phyloP scores from a whole-genome alignment of 2,797 vertebrate genomes.

The Eleutherodactylus coqui region DNA sequence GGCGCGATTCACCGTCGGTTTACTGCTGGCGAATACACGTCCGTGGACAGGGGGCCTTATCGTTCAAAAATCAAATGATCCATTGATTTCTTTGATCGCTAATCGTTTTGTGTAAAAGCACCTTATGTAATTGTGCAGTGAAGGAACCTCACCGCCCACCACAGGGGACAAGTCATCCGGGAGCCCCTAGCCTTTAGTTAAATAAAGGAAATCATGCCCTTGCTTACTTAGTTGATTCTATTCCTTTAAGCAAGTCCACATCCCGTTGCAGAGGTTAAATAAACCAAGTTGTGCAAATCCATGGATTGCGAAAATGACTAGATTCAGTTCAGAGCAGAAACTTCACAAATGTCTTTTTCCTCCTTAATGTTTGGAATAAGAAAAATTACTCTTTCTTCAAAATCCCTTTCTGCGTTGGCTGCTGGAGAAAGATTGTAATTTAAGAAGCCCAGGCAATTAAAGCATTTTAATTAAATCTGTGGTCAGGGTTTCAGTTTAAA shows the following conservation, averaged over 20 bases:
- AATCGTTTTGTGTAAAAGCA: too few species aligned
- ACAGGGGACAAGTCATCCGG: too few species aligned
- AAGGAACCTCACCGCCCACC: too few species aligned
- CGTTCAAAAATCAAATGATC: too few species aligned
- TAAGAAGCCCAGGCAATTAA: constrained; percentile 41
- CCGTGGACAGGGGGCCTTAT: too few species aligned
- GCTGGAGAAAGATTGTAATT: constrained; percentile 41
- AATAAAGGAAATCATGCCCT: neutral
- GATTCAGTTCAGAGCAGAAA: neutral
- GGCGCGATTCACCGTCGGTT: too few species aligned
- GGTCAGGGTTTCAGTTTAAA: constrained; percentile 19
- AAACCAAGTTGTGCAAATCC: neutral
- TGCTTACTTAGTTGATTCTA: neutral
- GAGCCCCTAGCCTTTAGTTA: neutral
- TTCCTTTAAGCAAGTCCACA: neutral
- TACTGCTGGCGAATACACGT: too few species aligned
- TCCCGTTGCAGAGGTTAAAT: neutral
- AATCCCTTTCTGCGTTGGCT: constrained; percentile 19
- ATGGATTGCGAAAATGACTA: neutral
- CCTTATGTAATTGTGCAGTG: too few species aligned
- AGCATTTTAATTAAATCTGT: constrained; percentile 55
- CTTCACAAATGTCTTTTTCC: neutral
- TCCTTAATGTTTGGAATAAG: constrained; percentile 10
- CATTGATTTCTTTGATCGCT: too few species aligned
- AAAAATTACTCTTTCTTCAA: constrained; percentile 18